These are phyloP conservation scores for Uromys caudimaculatus DNA, from an alignment of 2,797 vertebrate genomes.

Conservation along the genomic window DNA sequence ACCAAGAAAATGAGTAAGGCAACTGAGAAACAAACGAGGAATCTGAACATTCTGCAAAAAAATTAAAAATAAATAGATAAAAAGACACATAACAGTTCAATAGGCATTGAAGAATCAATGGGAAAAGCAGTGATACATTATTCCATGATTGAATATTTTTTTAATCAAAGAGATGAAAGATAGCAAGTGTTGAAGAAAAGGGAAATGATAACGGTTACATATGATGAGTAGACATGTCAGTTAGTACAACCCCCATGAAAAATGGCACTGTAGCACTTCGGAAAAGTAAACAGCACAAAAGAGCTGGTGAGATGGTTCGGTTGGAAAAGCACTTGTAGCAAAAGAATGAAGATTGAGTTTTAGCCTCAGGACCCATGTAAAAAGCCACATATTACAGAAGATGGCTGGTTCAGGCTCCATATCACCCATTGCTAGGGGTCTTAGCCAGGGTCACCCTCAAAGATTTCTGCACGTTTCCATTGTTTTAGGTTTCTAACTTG, in stretches of 20 bases:
- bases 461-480: not conserved
- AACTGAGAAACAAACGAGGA: not conserved
- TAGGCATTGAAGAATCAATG: not conserved
- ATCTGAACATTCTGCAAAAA: not conserved
- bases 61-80: not conserved
- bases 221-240: not conserved
- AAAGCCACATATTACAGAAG: not conserved
- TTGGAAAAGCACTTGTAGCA: not conserved
- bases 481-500: not conserved
- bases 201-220: not conserved
- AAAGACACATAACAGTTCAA: not conserved
- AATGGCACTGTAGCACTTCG: not conserved
- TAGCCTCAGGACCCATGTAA: not conserved
- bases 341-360: not conserved
- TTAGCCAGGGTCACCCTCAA: not conserved
- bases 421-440: not conserved
- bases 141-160: not conserved
- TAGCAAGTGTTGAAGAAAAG: not conserved
- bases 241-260: not conserved
- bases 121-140: not conserved
- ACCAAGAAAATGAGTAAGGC: not conserved
- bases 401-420: not conserved
- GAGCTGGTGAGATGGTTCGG: not conserved
- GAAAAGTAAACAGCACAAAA: not conserved
- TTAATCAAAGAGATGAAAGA: not conserved